Evolutionary conservation across 2,797 vertebrate genomes (phyloP).

Genomic region (Chiroxiphia lanceolata): DNA sequence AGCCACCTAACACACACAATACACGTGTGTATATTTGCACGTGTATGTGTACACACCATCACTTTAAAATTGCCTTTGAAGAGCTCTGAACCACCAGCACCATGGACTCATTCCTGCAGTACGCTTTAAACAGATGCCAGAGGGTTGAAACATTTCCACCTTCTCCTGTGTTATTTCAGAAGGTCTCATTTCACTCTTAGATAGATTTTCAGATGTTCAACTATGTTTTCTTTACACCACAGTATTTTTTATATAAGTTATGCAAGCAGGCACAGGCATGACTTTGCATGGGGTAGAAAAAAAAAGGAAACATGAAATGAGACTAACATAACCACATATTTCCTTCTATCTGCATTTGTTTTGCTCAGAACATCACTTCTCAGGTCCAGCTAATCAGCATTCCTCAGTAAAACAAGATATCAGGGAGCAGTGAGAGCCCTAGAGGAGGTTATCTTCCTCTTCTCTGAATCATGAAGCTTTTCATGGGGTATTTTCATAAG

Average conservation of each 20-base stretch:
- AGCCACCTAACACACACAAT: accelerated
- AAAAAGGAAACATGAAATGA: neutral
- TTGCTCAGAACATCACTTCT: neutral
- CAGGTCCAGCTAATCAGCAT: neutral
- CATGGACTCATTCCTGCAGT: neutral
- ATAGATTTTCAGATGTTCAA: neutral
- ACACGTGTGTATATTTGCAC: accelerated
- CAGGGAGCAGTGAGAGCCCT: neutral
- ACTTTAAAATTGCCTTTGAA: neutral
- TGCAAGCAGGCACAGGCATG: neutral
- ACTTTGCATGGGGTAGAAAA: neutral
- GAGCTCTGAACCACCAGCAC: neutral
- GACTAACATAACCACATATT: neutral
- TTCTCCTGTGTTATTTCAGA: neutral
- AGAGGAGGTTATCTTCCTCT: conserved; percentile 7
- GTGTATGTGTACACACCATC: too few species aligned
- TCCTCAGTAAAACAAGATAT: neutral
- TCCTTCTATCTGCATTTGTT: neutral
- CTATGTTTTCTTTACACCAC: neutral
- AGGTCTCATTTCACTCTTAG: neutral
- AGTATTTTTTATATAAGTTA: neutral
- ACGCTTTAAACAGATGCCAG: neutral
- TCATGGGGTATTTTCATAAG: neutral
- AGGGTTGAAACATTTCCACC: neutral
- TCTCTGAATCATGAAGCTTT: neutral